Conservation (phyloP, 2,797 vertebrate genomes). For the Argentina silus region DNA sequence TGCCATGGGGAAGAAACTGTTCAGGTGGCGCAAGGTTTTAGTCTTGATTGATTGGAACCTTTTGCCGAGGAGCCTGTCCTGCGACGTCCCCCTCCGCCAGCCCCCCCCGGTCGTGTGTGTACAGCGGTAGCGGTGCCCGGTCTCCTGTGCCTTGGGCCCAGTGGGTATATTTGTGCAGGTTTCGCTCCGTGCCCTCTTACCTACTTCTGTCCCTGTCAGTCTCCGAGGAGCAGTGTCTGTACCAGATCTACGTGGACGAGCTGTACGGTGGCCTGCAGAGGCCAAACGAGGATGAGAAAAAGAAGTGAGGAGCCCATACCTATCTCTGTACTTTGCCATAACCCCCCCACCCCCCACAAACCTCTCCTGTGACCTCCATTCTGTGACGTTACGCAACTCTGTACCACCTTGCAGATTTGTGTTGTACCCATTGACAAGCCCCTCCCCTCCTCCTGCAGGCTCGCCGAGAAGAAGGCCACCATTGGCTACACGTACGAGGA, state of each 20-base stretch:
- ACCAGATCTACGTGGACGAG: slow-evolving; percentile 97
- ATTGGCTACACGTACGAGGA: slow-evolving; percentile 98
- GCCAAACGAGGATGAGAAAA: slow-evolving; percentile 96
- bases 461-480: slow-evolving; percentile 92
- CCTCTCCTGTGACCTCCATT: not conserved
- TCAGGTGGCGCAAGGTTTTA: too few species aligned
- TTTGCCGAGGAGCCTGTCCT: too few species aligned
- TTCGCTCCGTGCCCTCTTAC: slow-evolving; percentile 22
- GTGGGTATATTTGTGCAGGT: slow-evolving; percentile 35
- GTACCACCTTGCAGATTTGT: not conserved
- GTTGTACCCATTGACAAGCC: not conserved
- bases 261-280: slow-evolving; percentile 93
- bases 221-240: slow-evolving; percentile 97
- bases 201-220: slow-evolving; percentile 74
- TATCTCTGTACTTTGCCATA: not conserved
- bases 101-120: not conserved
- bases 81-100: too few species aligned
- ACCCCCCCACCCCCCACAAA: not conserved
- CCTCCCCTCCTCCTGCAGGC: slow-evolving; percentile 65
- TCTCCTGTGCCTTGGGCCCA: not conserved
- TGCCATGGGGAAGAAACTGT: too few species aligned
- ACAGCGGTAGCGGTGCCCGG: too few species aligned
- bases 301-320: slow-evolving; percentile 83
- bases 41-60: too few species aligned
- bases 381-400: not conserved